phyloP scores from a whole-genome alignment of 2,888 invertebrate species.

The Frankliniella intonsa region DNA sequence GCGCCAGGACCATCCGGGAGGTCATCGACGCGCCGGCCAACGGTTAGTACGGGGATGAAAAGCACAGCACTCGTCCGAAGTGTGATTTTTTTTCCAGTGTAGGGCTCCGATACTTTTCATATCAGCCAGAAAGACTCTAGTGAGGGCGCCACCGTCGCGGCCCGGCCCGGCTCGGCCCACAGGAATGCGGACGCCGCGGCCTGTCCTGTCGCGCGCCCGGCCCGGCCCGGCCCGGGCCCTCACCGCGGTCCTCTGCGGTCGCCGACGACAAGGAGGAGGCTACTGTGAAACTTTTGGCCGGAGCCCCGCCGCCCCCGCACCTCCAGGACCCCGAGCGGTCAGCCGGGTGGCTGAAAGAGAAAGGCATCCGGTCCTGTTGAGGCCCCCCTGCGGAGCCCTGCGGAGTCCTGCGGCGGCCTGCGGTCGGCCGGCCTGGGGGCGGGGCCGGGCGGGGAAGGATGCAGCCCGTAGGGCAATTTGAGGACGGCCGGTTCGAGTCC shows the following conservation, averaged over 20 bases:
- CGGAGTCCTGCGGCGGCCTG: no score
- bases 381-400: no score
- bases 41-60: neutral
- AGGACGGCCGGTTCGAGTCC: no score
- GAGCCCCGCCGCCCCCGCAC: no score
- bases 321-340: no score
- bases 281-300: neutral
- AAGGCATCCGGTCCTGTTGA: no score
- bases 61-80: neutral
- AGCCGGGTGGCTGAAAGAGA: no score
- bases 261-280: neutral
- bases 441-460: no score
- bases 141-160: neutral
- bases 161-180: neutral
- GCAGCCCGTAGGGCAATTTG: no score
- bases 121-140: neutral
- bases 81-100: neutral
- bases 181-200: neutral
- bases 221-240: neutral
- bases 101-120: neutral
- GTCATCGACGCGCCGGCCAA: neutral
- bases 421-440: no score
- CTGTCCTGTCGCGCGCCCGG: neutral
- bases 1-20: slow-evolving; percentile 9
- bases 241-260: neutral